These are phyloP conservation scores for Limnodromus scolopaceus DNA, from an alignment of 2,797 vertebrate genomes.

Conservation along the genomic window DNA sequence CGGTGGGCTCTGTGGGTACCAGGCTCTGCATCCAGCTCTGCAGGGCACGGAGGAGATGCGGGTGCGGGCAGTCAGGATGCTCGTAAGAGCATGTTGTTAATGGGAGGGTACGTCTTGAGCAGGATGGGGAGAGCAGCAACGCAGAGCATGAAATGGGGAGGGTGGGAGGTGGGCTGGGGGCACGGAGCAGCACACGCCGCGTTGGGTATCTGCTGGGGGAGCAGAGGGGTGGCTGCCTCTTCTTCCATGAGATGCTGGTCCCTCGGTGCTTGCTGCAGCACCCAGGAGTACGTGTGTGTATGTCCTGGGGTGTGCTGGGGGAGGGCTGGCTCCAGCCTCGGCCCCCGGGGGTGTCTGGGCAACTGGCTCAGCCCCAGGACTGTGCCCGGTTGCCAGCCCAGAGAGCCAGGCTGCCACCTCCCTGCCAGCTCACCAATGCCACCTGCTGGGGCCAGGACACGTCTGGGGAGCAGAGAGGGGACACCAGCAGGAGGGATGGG, in stretches of 20 bases:
- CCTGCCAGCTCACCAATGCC: background rate
- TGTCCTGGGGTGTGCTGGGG: background rate
- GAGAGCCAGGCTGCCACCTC: background rate
- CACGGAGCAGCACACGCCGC: accelerated
- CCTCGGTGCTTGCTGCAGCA: background rate
- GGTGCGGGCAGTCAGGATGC: background rate
- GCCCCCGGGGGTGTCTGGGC: background rate
- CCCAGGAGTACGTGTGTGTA: accelerated
- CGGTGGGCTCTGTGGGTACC: accelerated
- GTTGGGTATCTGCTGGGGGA: accelerated
- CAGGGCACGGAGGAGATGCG: accelerated
- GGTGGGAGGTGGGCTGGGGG: accelerated
- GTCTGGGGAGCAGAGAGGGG: background rate
- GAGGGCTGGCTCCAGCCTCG: background rate
- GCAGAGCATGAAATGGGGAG: background rate
- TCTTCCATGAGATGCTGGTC: background rate
- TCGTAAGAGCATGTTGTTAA: background rate
- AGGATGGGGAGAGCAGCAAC: background rate
- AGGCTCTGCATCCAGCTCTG: background rate
- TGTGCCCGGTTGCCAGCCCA: background rate
- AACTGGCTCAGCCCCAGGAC: background rate
- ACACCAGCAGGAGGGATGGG: background rate
- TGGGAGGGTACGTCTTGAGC: background rate
- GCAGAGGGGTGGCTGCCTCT: background rate
- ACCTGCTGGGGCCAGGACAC: background rate